Percentiles rank a stretch among this genome's conserved stretches.
These are phyloP conservation scores for Drosophila micromelanica DNA, from an alignment of 1,140 invertebrate species.

Conservation along the genomic window DNA sequence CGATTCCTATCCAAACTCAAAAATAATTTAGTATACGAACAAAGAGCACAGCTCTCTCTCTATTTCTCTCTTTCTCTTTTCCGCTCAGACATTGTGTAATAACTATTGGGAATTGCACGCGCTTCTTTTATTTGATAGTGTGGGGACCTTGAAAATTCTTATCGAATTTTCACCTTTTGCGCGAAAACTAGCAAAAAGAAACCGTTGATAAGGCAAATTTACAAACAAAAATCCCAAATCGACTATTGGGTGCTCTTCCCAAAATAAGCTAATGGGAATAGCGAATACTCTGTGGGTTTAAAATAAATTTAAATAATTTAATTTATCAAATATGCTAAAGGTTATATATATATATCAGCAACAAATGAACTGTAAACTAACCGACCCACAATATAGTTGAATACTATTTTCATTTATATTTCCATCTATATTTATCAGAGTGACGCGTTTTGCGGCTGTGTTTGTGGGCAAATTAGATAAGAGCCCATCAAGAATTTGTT, in stretches of 20 bases:
- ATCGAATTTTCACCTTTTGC: conserved; percentile 82
- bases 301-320: too few relatives aligned
- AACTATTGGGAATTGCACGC: conserved; percentile 46
- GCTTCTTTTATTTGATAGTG: conserved; percentile 26
- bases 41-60: background rate
- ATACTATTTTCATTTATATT: conserved; percentile 38
- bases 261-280: too few relatives aligned
- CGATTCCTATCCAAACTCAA: conserved; percentile 21
- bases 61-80: background rate
- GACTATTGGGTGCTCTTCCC: conserved; percentile 13
- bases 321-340: too few relatives aligned
- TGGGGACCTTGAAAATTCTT: conserved; percentile 71
- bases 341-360: too few relatives aligned
- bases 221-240: background rate
- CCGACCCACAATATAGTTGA: background rate
- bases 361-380: background rate
- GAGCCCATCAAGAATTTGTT: conserved; percentile 68
- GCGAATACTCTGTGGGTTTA: too few relatives aligned
- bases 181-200: conserved; percentile 71
- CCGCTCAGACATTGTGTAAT: conserved; percentile 59
- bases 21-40: background rate
- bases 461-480: conserved; percentile 62
- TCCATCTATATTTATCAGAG: conserved; percentile 52
- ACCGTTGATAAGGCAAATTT: conserved; percentile 32
- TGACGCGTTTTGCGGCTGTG: conserved; percentile 39